Evolutionary conservation across 2,797 vertebrate genomes (phyloP).

Genomic region (Eulemur coronatus): DNA sequence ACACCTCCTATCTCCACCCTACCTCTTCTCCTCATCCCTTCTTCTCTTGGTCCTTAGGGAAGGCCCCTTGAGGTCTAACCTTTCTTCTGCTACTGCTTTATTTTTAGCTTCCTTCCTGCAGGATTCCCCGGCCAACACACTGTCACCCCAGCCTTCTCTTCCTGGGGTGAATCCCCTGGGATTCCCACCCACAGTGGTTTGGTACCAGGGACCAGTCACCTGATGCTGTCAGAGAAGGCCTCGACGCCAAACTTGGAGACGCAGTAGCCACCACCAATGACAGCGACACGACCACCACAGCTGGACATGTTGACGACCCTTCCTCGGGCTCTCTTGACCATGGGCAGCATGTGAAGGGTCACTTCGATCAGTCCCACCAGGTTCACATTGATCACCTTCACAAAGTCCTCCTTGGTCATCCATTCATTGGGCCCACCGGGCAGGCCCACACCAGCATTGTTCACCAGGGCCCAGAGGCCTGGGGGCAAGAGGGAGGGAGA

Average conservation of each 20-base stretch:
- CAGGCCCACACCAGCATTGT: constrained; percentile 78
- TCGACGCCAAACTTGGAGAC: constrained; percentile 82
- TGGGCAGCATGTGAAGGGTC: constrained; percentile 79
- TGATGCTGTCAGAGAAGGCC: constrained; percentile 82
- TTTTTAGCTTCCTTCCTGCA: neutral
- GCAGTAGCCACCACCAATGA: constrained; percentile 78
- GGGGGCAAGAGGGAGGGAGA: neutral
- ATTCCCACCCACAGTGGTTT: neutral
- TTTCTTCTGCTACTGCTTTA: neutral
- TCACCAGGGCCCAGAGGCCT: constrained; percentile 83
- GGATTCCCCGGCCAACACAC: neutral
- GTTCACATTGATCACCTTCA: constrained; percentile 78
- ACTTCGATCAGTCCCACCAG: constrained; percentile 79
- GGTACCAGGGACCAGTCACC: constrained; percentile 59
- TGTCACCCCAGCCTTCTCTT: neutral
- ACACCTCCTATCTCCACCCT: neutral
- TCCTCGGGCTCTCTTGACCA: constrained; percentile 79
- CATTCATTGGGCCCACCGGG: constrained; percentile 80
- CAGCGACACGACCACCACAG: constrained; percentile 69
- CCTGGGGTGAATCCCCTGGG: neutral
- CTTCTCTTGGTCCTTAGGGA: neutral
- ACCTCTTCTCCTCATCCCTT: neutral
- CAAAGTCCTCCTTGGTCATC: constrained; percentile 80
- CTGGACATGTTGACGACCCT: constrained; percentile 82
- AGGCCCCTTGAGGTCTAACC: neutral